A percentile compares a stretch with the other conserved stretches of the same genome.
These are phyloP conservation scores for Caenorhabditis sinica DNA, from an alignment of 2,888 invertebrate species.

Conservation along the genomic window DNA sequence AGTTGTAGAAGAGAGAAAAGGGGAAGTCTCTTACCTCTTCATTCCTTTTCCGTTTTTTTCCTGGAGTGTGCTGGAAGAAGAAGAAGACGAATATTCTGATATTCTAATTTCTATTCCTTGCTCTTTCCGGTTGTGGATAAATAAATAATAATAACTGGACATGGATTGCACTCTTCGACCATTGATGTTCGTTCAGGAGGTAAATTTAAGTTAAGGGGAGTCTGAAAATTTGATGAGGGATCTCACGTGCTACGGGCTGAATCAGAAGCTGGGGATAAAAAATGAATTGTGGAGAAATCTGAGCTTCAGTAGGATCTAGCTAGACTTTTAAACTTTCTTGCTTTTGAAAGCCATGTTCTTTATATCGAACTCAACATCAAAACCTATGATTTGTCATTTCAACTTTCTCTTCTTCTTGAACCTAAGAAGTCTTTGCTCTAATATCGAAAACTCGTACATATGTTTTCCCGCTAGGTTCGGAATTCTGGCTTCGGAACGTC, in stretches of 20 bases:
- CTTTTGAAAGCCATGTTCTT: no score
- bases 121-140: background rate
- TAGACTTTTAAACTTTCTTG: no score
- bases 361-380: no score
- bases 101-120: conserved; percentile 16
- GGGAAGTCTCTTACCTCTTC: conserved; percentile 14
- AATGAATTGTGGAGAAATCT: no score
- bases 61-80: background rate
- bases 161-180: conserved; percentile 63
- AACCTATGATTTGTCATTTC: no score
- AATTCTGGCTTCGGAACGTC: no score
- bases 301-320: no score
- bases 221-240: background rate
- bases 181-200: conserved; percentile 62
- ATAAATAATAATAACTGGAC: background rate
- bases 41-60: conserved; percentile 11
- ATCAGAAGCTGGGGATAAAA: no score
- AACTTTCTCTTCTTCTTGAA: no score
- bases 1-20: background rate
- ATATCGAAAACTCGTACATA: no score
- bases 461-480: no score
- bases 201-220: conserved; percentile 7
- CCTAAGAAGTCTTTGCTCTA: no score
- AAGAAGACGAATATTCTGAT: background rate
- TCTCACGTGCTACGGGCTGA: background rate